Evolutionary conservation across 2,888 invertebrate genomes (phyloP), one percentile per base, ranked within the genome.

Genomic region (Amphimallon solstitiale): DNA sequence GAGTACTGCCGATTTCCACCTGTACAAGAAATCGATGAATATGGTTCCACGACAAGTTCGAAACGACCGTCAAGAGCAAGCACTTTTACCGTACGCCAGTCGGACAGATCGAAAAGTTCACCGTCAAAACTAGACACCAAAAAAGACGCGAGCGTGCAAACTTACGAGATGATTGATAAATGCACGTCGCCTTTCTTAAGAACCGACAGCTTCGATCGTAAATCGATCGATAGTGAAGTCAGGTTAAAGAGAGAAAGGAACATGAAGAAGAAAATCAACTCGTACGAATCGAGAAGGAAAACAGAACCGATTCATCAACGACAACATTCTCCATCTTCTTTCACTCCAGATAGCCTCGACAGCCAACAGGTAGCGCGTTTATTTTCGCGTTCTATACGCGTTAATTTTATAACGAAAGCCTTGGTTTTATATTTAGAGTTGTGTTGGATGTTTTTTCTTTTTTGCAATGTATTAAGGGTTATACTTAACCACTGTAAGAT

Each of bases 81-180:
- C 46, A 79, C 80, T 1, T 81, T 79, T 69, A 79, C 80, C 1
- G 78, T 77, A 17, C 79, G 78, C n/a, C 79, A 76, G 59, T 68
- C 67, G 17, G 63, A 63, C 15, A 23, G 61, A 56, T 72, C 71
- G 66, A 69, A 68, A 46, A 72, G 70, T 54, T 73, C 76, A 19
- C 72, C 72, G 49, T 60, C 70, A 37, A 63, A 66, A 63, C 38
- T 68, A 21, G 70, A 72, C 73, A 72, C 69, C n/a, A 81, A 81
- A 61, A 83, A 80, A 69, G 87, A 87, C 70, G 86, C 83, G 0
- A 83, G 85, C 2, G 85, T 86, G 51, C 87, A 87, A 74, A 87
- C 87, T 6, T 79, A 79, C 62, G 82, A 83, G 71, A 82, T 81
- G 79, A 78, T 81, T 9, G 82, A 82, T 69, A 82, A 82, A 69